phyloP scores from a whole-genome alignment of 2,113 vertebrate genomes.

The Sisor rabdophorus region DNA sequence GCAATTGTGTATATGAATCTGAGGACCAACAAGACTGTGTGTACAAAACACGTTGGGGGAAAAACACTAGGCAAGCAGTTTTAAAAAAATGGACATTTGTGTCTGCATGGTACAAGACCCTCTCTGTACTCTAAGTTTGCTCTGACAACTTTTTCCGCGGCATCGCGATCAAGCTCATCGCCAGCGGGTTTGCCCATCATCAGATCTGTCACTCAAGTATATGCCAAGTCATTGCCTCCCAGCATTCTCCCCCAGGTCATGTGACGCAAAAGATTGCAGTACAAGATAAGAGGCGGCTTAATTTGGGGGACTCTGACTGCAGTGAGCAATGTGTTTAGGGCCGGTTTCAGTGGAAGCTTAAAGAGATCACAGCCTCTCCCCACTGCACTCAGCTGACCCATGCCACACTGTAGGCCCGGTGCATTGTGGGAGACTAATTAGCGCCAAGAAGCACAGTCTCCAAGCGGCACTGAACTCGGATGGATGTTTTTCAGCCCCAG shows the following conservation, averaged over 20 bases:
- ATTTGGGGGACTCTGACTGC: constrained; percentile 29
- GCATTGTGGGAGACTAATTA: constrained; percentile 60
- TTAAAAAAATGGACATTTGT: background rate
- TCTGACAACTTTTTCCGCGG: background rate
- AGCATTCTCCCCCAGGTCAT: constrained; percentile 36
- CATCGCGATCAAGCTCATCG: constrained; percentile 17
- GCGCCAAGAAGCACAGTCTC: constrained; percentile 50
- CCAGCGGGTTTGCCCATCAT: constrained; percentile 43
- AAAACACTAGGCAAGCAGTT: background rate
- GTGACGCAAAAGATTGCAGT: constrained; percentile 30
- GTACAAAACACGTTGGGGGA: constrained; percentile 1
- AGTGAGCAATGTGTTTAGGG: constrained; percentile 32
- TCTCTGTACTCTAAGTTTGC: constrained; percentile 14
- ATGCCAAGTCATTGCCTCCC: constrained; percentile 45
- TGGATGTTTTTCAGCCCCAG: constrained; percentile 58
- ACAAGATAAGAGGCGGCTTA: constrained; percentile 41
- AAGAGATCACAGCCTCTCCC: constrained; percentile 46
- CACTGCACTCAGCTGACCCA: constrained; percentile 45
- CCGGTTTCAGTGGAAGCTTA: constrained; percentile 44
- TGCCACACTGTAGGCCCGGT: constrained; percentile 43
- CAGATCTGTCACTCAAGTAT: constrained; percentile 47
- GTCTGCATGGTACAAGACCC: background rate
- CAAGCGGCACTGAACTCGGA: constrained; percentile 49
- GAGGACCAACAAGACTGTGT: constrained; percentile 43
- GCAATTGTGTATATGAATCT: constrained; percentile 51